phyloP scores from a whole-genome alignment of 1,140 invertebrate genomes.

The Diorhabda sublineata region DNA sequence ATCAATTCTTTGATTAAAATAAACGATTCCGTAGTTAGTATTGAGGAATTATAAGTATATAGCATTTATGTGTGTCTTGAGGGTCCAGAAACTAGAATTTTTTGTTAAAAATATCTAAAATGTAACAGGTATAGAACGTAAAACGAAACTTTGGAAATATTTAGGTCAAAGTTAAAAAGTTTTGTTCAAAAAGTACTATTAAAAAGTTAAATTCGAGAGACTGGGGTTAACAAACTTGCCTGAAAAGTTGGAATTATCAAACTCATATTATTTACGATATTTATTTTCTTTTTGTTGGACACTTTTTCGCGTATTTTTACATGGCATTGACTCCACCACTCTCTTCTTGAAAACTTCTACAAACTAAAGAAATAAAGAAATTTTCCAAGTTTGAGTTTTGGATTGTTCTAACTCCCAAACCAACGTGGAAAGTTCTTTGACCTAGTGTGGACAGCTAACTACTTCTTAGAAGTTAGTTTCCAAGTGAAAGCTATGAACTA shows the following conservation, averaged over 20 bases:
- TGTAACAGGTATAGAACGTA: constrained; percentile 28
- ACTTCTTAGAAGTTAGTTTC: constrained; percentile 4
- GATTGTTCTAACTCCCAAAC: constrained; percentile 15
- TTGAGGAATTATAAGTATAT: too few species aligned
- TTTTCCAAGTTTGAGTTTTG: constrained; percentile 13
- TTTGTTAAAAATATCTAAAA: background rate
- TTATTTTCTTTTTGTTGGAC: constrained; percentile 27
- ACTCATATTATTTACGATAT: constrained; percentile 33
- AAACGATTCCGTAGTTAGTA: too few species aligned
- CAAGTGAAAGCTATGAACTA: constrained; percentile 13
- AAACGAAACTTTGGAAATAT: constrained; percentile 32
- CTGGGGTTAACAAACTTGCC: constrained; percentile 32
- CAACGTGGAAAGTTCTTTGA: constrained; percentile 14
- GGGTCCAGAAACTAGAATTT: too few species aligned
- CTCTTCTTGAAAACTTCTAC: constrained; percentile 8
- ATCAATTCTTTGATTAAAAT: too few species aligned
- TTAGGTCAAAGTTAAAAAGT: constrained; percentile 36
- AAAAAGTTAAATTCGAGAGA: constrained; percentile 37
- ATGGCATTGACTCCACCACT: constrained; percentile 17
- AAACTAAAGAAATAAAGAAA: constrained; percentile 14
- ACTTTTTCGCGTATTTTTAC: constrained; percentile 18
- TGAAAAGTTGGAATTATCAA: constrained; percentile 34
- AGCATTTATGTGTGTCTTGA: too few species aligned
- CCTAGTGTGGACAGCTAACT: constrained; percentile 13
- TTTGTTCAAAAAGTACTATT: constrained; percentile 39